Percentiles rank a stretch among this genome's conserved stretches.
phyloP scores from a whole-genome alignment of 2,797 vertebrate genomes.

The Pygocentrus nattereri region DNA sequence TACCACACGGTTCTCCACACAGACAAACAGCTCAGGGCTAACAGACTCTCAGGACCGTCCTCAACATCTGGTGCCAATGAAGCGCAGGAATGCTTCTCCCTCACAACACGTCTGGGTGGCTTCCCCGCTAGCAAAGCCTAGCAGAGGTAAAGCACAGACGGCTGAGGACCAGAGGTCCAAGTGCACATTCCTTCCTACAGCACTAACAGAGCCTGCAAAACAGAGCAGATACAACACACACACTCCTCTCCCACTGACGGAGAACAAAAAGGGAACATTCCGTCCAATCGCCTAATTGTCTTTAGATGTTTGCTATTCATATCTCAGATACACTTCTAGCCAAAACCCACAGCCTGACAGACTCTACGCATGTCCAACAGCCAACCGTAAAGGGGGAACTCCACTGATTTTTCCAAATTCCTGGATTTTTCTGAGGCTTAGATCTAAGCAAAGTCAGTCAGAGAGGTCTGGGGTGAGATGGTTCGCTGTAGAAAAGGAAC shows the following conservation, averaged over 20 bases:
- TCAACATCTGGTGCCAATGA: slow-evolving; percentile 85
- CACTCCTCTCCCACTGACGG: neutral
- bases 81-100: slow-evolving; percentile 77
- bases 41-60: slow-evolving; percentile 63
- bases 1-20: slow-evolving; percentile 35
- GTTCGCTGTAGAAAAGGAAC: no score
- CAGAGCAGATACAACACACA: neutral
- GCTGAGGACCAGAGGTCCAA: neutral
- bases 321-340: neutral
- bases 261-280: neutral
- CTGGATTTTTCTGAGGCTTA: no score
- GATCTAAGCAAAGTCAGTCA: no score
- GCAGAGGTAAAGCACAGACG: slow-evolving; percentile 36
- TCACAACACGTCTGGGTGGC: slow-evolving; percentile 56
- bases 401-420: no score
- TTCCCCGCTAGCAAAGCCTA: slow-evolving; percentile 37
- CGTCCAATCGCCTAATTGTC: neutral
- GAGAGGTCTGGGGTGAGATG: no score
- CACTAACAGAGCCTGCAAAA: neutral
- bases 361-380: no score
- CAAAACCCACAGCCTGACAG: neutral
- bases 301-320: neutral
- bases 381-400: no score
- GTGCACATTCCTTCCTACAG: neutral
- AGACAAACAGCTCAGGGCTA: slow-evolving; percentile 64